Evolutionary conservation across 2,888 invertebrate genomes (phyloP), one percentile per base, ranked within the genome.

Genomic region (Calephelis perditalis): DNA sequence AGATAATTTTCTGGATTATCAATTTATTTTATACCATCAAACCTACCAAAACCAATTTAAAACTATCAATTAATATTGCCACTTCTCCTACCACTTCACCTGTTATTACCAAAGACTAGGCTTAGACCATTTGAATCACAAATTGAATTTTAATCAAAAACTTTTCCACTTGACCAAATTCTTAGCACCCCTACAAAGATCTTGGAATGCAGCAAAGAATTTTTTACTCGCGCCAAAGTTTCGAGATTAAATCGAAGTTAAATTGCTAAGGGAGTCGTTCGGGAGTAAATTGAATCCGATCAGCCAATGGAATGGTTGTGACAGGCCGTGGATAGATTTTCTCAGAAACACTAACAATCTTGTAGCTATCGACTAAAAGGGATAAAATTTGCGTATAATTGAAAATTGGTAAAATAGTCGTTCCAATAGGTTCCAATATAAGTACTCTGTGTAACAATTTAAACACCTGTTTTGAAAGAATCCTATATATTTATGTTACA

Each of bases 181-280:
- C 56, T 60, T 60, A 46, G 26, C 58, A 47, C 54, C 44, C 46
- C 58, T 35, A 58, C 52, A 62, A 61, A 60, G 60, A 56, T 60
- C 56, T 62, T 62, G 45, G 59, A 58, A 62, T 58, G 58, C 64
- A 60, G 60, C 63, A 60, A 65, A 58, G 56, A 61, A 60, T 60
- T 68, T 70, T 66, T 65, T 40, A 63, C 58, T 56, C 57, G 58
- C 65, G 58, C 57, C n/a, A 35, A 60, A 60, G 56, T 60, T 66
- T 67, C 57, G 57, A 59, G 61, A 68, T 65, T 67, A 69, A 71
- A 69, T 69, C 63, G 67, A 73, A 70, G 70, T 73, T 70, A 69
- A 71, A 73, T 73, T 70, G 65, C 59, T 59, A 60, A 63, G 66
- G 67, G 59, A 58, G 62, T 63, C 63, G 60, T 47, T 54, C 26